Evolutionary conservation across 2,888 invertebrate genomes (phyloP), one percentile per base, ranked within the genome.

Genomic region (Ophraella communa): DNA sequence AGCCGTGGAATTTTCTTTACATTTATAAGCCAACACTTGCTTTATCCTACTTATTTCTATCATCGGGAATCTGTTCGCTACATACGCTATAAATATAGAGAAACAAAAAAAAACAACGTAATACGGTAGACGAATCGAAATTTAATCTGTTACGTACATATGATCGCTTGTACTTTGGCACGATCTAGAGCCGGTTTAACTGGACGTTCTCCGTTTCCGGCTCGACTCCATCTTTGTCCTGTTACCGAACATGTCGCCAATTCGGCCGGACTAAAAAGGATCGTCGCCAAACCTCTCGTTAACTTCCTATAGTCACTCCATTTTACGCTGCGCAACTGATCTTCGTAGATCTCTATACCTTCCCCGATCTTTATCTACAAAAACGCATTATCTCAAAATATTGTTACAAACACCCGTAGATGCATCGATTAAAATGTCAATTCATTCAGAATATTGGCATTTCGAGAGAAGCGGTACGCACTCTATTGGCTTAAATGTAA

Each of bases 1-100:
- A 72, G 90, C 90, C 52, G 90, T 90, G 74, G 90, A 90, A 82
- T 90, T 90, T 81, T 91, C 91, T 83, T 91, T 91, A 82, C 91
- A 91, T 82, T 91, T 91, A 83, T 91, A 91, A 23, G 91, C 91
- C 73, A 91, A 83, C 73, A 91, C 90, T 82, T 91, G 91, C 81
- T 91, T 91, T 80, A 91, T 90, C 77, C 90, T 84, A 83, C 89
- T 89, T 77, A 90, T 89, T 82, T 90, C 90, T 20, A 90, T 88
- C 78, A 88, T 87, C 33, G 91, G 91, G 84, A 91, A 91, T 78
- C 89, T 86, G 53, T 88, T 85, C 78, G 89, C 89, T 74, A 91
- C 91, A 83, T 90, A 90, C 53, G 89, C 87, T 87, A 78, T 58
- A 85, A 84, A 67, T 69, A 61, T 72, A 59, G 56, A 49, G 23